Conservation (phyloP, 2,888 invertebrate species). For the Ochropleura plecta region DNA sequence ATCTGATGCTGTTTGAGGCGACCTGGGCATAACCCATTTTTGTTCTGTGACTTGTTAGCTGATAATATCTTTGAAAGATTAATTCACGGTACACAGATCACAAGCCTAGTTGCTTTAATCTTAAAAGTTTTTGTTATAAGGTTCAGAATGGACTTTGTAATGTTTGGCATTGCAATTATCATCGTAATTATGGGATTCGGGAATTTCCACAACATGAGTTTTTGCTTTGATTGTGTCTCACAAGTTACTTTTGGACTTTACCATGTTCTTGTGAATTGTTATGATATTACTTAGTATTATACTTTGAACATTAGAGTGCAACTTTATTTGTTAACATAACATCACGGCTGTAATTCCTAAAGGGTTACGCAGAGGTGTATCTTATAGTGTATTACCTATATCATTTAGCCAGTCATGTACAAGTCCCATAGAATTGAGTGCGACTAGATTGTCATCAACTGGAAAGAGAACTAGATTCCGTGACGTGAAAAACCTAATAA, state of each 20-base stretch:
- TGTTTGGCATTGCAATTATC: slow-evolving; percentile 4
- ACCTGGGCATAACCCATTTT: not conserved
- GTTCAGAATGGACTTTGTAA: slow-evolving; percentile 6
- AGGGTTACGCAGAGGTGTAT: too few relatives aligned
- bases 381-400: too few relatives aligned
- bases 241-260: slow-evolving; percentile 4
- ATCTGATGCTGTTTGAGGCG: too few relatives aligned
- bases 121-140: slow-evolving; percentile 26
- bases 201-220: slow-evolving; percentile 14
- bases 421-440: too few relatives aligned
- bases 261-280: not conserved
- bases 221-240: slow-evolving; percentile 11
- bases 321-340: not conserved
- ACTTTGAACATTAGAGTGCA: slow-evolving; percentile 1
- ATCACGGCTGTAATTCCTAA: too few relatives aligned
- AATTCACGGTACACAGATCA: slow-evolving; percentile 10
- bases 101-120: not conserved
- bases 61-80: not conserved
- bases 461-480: too few relatives aligned
- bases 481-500: too few relatives aligned
- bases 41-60: not conserved
- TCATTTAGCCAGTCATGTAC: too few relatives aligned
- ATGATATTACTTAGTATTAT: too few relatives aligned
- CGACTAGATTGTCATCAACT: too few relatives aligned
- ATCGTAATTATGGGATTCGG: slow-evolving; percentile 11